Base-by-base conservation (phyloP, 2,797 vertebrate species). In the Gymnocypris eckloni region DNA sequence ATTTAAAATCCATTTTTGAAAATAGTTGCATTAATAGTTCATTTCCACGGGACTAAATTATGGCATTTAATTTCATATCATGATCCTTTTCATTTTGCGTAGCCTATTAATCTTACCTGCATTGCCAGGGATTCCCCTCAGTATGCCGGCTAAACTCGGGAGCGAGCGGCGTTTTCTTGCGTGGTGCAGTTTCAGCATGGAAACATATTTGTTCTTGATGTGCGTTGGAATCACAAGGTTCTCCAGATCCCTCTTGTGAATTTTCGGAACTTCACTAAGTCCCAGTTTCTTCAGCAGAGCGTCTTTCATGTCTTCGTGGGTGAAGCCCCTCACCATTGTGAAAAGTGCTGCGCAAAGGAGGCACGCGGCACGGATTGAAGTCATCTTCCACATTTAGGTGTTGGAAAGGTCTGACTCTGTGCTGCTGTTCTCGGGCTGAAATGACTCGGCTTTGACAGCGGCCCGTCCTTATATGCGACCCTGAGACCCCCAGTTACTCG, bases 141-240 rank as follows among this genome's bases (percentile, higher is more conserved):
- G 92, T 89, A 98, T 98, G 79, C 97, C 96, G 2, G 96, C 96
- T 89, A 98, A 90, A 88, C 97, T 98, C 0, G 97, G 97, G 81
- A 97, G 87, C 15, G 94, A 94, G 88, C 96, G 94, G 66, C 94
- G 94, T 86, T 90, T 94, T 84, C 94, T 93, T 92, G 95, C 95
- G 89, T 93, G 93, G 89, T 78, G 84, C 72, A 92, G 92, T 89
- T 96, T 96, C 91, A 97, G 91, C 96, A 98, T 95, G 79, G 96
- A 96, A 69, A 93, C 7, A 89, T 98, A 98, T 76, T 97, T 97
- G 88, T 91, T 96, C 92, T 90, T 95, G 15, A 97, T 69, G 0
- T 95, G 95, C n/a, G 95, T 91, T 22, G 97, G 97, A 71, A 98
- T 92, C 20, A 97, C 92, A 85, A 97, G 85, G 79, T 96, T 96